phyloP scores from a whole-genome alignment of 2,113 vertebrate genomes.

The Bothrops jararaca region DNA sequence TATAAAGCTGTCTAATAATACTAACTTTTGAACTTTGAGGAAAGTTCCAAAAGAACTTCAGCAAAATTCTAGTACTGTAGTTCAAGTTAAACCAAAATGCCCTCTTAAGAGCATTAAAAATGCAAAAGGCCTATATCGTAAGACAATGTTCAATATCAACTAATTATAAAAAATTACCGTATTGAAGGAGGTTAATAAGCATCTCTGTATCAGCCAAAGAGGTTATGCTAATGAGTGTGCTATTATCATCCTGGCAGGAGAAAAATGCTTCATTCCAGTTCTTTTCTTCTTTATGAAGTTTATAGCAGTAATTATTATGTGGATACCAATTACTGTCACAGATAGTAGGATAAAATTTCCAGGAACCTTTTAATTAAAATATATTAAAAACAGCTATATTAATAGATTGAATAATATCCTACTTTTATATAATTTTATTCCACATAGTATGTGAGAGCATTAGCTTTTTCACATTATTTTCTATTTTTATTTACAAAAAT shows the following conservation, averaged over 20 bases:
- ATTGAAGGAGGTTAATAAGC: conserved; percentile 72
- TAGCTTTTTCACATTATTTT: background rate
- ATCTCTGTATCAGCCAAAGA: conserved; percentile 85
- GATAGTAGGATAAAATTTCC: conserved; percentile 82
- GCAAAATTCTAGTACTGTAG: background rate
- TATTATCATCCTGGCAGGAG: conserved; percentile 72
- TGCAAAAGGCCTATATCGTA: background rate
- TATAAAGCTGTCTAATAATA: background rate
- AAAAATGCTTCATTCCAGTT: conserved; percentile 79
- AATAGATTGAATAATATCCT: conserved; percentile 2
- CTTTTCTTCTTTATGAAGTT: conserved; percentile 70
- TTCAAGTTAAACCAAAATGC: background rate
- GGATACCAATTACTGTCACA: conserved; percentile 83
- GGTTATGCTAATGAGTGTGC: conserved; percentile 75
- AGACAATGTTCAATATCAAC: background rate
- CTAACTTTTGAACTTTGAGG: background rate
- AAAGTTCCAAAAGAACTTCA: background rate
- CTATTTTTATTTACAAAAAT: background rate
- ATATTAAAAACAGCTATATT: conserved; percentile 10
- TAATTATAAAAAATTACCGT: conserved; percentile 72
- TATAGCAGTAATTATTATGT: conserved; percentile 84
- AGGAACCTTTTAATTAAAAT: conserved; percentile 72
- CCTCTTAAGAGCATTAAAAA: background rate
- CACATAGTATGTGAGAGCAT: background rate
- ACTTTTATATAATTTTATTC: background rate